Conservation (phyloP, 1,140 invertebrate species). For the Kradibia gibbosae region DNA sequence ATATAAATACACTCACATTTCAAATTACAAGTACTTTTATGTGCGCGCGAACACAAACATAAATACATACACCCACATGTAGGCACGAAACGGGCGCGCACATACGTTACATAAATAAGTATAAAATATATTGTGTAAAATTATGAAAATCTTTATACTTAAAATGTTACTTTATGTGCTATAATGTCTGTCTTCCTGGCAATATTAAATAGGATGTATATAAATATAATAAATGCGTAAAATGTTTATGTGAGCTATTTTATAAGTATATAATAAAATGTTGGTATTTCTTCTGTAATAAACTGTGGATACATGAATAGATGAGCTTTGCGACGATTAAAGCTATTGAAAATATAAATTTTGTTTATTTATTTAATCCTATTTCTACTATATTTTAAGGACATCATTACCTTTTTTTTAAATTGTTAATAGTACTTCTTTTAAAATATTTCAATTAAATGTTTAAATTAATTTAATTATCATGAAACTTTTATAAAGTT, state of each 20-base stretch:
- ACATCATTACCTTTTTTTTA: background rate
- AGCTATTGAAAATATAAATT: slow-evolving; percentile 31
- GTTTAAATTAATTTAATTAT: background rate
- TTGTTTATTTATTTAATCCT: slow-evolving; percentile 25
- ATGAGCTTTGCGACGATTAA: slow-evolving; percentile 48
- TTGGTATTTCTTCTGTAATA: slow-evolving; percentile 47
- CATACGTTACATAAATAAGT: too few species aligned
- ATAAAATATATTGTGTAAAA: slow-evolving; percentile 29
- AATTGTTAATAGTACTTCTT: too few species aligned
- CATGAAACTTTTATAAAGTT: background rate
- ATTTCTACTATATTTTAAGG: background rate
- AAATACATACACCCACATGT: slow-evolving; percentile 10
- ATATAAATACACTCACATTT: slow-evolving; percentile 7
- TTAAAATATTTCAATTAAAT: background rate
- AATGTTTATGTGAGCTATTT: slow-evolving; percentile 39
- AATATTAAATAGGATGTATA: slow-evolving; percentile 37
- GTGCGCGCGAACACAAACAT: background rate
- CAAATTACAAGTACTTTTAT: background rate
- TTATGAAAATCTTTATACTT: slow-evolving; percentile 32
- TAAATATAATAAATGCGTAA: slow-evolving; percentile 35
- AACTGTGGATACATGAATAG: slow-evolving; percentile 45
- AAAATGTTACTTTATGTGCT: slow-evolving; percentile 28
- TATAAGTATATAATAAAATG: slow-evolving; percentile 44
- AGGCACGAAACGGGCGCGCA: too few species aligned
- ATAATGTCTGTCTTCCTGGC: slow-evolving; percentile 47